Evolutionary conservation across 2,888 invertebrate genomes (phyloP).

Genomic region (Carabus problematicus): DNA sequence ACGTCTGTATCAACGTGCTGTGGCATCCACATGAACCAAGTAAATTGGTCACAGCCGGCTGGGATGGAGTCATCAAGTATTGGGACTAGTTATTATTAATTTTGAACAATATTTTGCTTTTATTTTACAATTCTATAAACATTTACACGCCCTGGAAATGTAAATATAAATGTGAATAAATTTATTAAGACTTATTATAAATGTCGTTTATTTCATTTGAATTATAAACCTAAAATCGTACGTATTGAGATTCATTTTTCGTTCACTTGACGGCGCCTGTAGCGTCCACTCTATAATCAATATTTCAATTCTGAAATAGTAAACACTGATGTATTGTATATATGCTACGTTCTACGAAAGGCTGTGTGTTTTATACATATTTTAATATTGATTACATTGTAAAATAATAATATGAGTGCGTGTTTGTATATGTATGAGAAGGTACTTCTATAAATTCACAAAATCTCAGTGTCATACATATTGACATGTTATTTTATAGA

Average conservation of each 20-base stretch:
- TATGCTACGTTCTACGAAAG: conserved; percentile 20
- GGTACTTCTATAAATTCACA: too few species aligned
- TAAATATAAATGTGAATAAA: too few species aligned
- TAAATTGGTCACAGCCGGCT: conserved; percentile 96
- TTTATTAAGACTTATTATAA: too few species aligned
- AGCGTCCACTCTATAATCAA: conserved; percentile 27
- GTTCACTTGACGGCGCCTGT: conserved; percentile 1
- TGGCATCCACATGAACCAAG: conserved; percentile 99
- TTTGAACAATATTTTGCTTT: too few species aligned
- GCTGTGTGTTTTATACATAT: conserved; percentile 28
- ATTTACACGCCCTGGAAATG: too few species aligned
- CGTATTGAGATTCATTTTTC: too few species aligned
- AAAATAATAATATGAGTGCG: background rate
- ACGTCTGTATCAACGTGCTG: conserved; percentile 90
- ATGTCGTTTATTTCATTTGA: too few species aligned
- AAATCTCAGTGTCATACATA: conserved; percentile 17
- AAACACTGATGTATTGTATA: conserved; percentile 26
- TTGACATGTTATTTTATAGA: background rate
- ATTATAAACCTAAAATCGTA: too few species aligned
- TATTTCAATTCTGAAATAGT: conserved; percentile 10
- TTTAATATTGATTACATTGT: conserved; percentile 17
- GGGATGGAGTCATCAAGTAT: conserved; percentile 98
- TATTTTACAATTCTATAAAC: too few species aligned
- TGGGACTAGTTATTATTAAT: conserved; percentile 80
- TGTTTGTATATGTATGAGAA: too few species aligned